Evolutionary conservation across 2,888 invertebrate genomes (phyloP).

Genomic region (Mantis religiosa): DNA sequence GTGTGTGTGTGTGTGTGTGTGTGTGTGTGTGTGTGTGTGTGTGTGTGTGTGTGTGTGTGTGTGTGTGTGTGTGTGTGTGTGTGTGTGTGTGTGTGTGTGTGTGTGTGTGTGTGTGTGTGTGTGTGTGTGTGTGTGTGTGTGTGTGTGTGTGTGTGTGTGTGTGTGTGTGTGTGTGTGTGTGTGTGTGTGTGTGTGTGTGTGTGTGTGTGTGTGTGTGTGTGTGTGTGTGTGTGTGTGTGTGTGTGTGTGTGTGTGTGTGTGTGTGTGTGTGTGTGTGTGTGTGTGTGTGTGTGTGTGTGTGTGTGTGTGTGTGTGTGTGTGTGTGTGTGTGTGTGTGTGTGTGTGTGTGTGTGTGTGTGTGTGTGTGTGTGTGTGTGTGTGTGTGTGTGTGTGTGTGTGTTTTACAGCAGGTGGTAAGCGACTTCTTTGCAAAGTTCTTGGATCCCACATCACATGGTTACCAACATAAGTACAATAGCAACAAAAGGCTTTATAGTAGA

Average conservation of each 20-base stretch:
- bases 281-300: not conserved
- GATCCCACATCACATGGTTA: not conserved
- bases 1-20: not conserved
- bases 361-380: not conserved
- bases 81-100: not conserved
- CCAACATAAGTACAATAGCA: not conserved
- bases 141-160: not conserved
- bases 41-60: not conserved
- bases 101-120: not conserved
- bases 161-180: not conserved
- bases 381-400: not conserved
- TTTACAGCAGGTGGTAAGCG: slow-evolving; percentile 2
- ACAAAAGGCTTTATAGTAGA: not conserved
- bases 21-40: not conserved
- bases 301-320: not conserved
- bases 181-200: not conserved
- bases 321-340: not conserved
- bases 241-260: not conserved
- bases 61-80: not conserved
- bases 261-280: not conserved
- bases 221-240: not conserved
- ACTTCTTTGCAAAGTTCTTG: not conserved
- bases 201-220: not conserved
- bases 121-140: not conserved
- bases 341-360: not conserved